These are phyloP conservation scores for Petrosia ficiformis DNA, from an alignment of 37 sponge, comb jelly and placozoan species.

Conservation along the genomic window DNA sequence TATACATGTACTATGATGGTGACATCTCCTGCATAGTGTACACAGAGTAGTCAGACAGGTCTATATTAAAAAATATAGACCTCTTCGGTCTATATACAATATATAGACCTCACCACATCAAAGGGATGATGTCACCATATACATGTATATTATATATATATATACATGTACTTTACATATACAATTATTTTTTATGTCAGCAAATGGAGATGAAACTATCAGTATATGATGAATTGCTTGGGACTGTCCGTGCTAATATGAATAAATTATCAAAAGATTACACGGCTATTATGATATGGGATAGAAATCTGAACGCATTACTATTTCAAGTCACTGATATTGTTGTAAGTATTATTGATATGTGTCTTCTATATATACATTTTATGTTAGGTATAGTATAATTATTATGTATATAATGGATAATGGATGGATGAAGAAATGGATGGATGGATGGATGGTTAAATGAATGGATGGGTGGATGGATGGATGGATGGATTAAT, in stretches of 20 bases:
- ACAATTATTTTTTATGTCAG: not conserved
- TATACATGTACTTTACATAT: not conserved
- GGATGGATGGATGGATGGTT: no score
- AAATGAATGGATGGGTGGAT: no score
- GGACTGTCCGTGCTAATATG: slow-evolving; percentile 58
- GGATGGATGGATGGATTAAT: no score
- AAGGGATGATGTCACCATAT: not conserved
- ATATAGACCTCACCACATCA: no score
- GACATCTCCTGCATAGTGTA: no score
- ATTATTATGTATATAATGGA: not conserved
- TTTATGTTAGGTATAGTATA: not conserved
- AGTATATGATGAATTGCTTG: slow-evolving; percentile 64
- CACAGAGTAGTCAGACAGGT: no score
- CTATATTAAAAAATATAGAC: no score
- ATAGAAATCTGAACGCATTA: slow-evolving; percentile 63
- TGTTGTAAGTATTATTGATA: slow-evolving; percentile 55
- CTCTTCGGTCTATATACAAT: no score
- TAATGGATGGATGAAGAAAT: no score
- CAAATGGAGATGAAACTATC: slow-evolving; percentile 1
- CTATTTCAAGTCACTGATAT: slow-evolving; percentile 55
- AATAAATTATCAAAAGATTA: slow-evolving; percentile 54
- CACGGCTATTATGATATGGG: slow-evolving; percentile 52
- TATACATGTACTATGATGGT: no score
- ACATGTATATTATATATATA: not conserved
- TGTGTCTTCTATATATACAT: not conserved